Base-by-base conservation (phyloP, 2,113 vertebrate species). In the Pteropus alecto region DNA sequence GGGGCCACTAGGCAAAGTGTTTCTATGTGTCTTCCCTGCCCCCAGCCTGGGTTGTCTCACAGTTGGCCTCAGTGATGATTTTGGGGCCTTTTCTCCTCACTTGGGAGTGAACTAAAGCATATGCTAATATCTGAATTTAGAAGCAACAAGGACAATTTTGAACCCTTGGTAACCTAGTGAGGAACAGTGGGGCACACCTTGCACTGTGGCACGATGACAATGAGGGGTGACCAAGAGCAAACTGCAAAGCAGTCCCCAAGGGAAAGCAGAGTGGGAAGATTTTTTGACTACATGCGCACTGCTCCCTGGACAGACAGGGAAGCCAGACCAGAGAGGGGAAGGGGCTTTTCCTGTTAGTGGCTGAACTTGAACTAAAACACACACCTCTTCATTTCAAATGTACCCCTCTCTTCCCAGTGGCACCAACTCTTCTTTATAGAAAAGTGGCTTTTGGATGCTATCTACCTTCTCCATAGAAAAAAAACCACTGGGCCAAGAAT, bases 211-310 rank as follows among this genome's bases (percentile, higher is more conserved):
- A 15, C 22, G 3, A 1, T 46, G 26, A 70, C 12, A 43, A 60
- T 6, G 18, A 38, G 19, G n/a, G 73, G n/a, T 90, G 82, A 41
- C 12, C 6, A 30, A 28, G 41, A 82, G 38, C 46, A 19, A 38
- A 73, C 5, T 9, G 16, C 0, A 24, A 19, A 38, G 5, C 0
- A 28, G 43, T 22, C 24, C 24, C 33, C 60, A 30, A 43, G 38
- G 63, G 11, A 68, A 43, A 15, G 18, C 48, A 2, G 13, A 18
- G 12, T 8, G 19, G 30, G 30, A 78, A 78, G 63, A 18, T 1
- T 2, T 51, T 56, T 3, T 0, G 28, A 4, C 10, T 15, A 2
- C 14, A 48, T 1, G 21, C 13, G 43, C 13, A n/a, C 33, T 12
- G 7, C 87, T 87, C n/a, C 28, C 70, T 18, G 41, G 38, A 67